Conservation (phyloP, 2,113 vertebrate species). For the Morone chrysops region DNA sequence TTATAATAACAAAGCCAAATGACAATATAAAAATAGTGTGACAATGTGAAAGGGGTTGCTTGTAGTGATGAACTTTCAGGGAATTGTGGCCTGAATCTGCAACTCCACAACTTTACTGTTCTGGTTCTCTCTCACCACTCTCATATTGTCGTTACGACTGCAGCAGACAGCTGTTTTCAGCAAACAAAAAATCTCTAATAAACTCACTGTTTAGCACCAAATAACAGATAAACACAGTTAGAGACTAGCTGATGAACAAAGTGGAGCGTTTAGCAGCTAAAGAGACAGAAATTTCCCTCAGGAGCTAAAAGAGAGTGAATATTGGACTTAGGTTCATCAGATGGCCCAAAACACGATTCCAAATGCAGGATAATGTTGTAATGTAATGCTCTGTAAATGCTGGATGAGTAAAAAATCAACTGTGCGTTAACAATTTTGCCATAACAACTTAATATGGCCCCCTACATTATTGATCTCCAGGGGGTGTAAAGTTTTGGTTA, state of each 20-base stretch:
- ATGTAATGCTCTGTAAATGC: too few relatives aligned
- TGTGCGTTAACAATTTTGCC: too few relatives aligned
- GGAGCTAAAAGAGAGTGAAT: background rate
- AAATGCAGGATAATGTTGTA: too few relatives aligned
- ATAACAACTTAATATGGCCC: too few relatives aligned
- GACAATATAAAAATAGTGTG: too few relatives aligned
- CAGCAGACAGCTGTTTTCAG: background rate
- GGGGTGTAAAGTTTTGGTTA: background rate
- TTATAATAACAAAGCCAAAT: background rate
- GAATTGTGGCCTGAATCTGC: too few relatives aligned
- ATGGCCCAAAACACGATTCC: too few relatives aligned
- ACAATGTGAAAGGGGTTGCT: background rate
- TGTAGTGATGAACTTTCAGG: background rate
- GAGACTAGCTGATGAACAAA: background rate
- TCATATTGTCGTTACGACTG: background rate
- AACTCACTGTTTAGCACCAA: background rate
- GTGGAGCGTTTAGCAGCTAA: background rate
- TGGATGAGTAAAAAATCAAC: too few relatives aligned
- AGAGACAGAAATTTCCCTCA: background rate
- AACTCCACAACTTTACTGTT: background rate
- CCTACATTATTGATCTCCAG: background rate
- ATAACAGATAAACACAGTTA: background rate
- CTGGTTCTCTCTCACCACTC: background rate
- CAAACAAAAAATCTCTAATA: background rate
- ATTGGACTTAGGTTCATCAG: too few relatives aligned